Conservation (phyloP, 1,140 invertebrate species). For the Drosophila gunungcola region DNA sequence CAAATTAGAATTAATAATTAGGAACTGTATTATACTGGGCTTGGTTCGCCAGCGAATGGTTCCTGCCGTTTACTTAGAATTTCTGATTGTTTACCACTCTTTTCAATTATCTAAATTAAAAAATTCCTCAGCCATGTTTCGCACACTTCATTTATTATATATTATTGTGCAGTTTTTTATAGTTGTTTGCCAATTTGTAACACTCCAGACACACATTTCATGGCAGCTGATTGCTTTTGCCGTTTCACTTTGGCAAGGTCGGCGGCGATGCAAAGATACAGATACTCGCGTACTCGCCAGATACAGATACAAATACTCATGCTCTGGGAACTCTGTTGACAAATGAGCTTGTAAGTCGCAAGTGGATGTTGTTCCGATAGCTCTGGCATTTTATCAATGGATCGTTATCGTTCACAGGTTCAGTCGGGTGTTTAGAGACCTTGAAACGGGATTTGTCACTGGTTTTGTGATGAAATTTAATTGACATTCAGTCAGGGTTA, state of each 20-base stretch:
- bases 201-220: constrained; percentile 54
- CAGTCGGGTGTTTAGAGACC: constrained; percentile 20
- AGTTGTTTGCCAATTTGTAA: constrained; percentile 62
- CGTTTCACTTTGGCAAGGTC: constrained; percentile 66
- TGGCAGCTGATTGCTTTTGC: constrained; percentile 63
- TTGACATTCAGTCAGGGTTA: constrained; percentile 46
- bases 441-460: constrained; percentile 50
- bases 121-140: constrained; percentile 68
- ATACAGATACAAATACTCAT: constrained; percentile 22
- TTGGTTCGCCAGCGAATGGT: not conserved
- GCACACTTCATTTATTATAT: constrained; percentile 32
- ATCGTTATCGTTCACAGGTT: constrained; percentile 48
- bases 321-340: constrained; percentile 39
- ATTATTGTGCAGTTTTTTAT: constrained; percentile 46
- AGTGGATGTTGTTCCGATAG: constrained; percentile 55
- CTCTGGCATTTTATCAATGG: constrained; percentile 68
- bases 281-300: constrained; percentile 16
- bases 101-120: constrained; percentile 82
- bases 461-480: constrained; percentile 38
- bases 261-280: constrained; percentile 37
- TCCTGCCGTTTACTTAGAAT: constrained; percentile 40
- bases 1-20: constrained; percentile 41
- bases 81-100: constrained; percentile 37
- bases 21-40: constrained; percentile 10
- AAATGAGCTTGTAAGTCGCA: constrained; percentile 69